Percentiles rank a stretch among this genome's conserved stretches.
These are phyloP conservation scores for Meandrina meandrites DNA, from an alignment of 92 coral and sea anemone genomes.

Conservation along the genomic window DNA sequence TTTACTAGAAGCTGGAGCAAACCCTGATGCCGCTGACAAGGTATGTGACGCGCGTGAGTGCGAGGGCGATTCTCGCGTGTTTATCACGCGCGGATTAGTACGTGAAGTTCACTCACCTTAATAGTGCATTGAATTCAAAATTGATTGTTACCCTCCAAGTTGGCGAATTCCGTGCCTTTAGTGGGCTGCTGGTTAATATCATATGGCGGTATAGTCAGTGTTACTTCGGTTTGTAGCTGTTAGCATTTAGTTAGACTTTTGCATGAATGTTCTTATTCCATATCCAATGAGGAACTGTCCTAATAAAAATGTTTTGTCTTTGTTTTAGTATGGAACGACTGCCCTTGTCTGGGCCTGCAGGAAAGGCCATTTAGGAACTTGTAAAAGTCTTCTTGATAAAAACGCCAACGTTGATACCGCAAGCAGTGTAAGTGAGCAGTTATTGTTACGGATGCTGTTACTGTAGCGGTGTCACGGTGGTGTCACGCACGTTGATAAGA, in stretches of 20 bases:
- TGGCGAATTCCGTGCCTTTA: not conserved
- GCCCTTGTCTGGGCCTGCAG: slow-evolving; percentile 98
- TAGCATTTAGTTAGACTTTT: too few species aligned
- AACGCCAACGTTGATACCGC: slow-evolving; percentile 85
- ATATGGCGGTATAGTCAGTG: too few species aligned
- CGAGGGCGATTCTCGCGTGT: not conserved
- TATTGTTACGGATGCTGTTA: not conserved
- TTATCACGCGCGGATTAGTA: not conserved
- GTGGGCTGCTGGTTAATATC: too few species aligned
- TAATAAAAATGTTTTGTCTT: not conserved
- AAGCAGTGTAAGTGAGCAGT: slow-evolving; percentile 75
- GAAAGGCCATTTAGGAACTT: slow-evolving; percentile 88
- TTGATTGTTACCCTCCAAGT: not conserved
- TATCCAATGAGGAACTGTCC: not conserved
- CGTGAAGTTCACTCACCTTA: too few species aligned
- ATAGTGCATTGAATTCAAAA: too few species aligned
- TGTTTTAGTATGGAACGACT: slow-evolving; percentile 89
- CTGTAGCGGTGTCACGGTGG: not conserved
- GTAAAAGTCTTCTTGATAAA: slow-evolving; percentile 74
- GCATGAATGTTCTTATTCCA: too few species aligned
- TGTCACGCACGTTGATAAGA: not conserved
- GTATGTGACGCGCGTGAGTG: slow-evolving; percentile 37
- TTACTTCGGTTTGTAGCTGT: too few species aligned
- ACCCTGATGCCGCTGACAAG: slow-evolving; percentile 91
- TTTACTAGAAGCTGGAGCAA: slow-evolving; percentile 91